phyloP scores from a whole-genome alignment of 1,140 invertebrate genomes.

The Zophobas atratus region DNA sequence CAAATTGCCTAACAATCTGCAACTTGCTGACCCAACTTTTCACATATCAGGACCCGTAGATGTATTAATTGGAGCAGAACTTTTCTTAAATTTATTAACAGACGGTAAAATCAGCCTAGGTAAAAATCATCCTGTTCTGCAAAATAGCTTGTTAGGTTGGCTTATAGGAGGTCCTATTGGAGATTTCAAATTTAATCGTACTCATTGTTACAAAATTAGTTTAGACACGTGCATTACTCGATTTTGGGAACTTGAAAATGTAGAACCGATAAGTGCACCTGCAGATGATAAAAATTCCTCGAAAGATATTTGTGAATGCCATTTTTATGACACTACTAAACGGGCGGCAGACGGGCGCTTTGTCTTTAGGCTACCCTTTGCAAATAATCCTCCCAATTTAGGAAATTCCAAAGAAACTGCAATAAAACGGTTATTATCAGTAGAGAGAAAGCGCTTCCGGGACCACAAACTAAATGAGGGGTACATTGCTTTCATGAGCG shows the following conservation, averaged over 20 bases:
- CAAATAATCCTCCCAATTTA: background rate
- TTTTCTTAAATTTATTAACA: too few species aligned
- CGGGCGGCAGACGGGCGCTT: background rate
- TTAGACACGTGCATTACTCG: background rate
- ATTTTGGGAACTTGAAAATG: slow-evolving; percentile 1
- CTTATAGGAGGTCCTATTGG: too few species aligned
- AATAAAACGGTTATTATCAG: background rate
- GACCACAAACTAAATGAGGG: slow-evolving; percentile 1
- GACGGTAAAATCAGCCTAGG: too few species aligned
- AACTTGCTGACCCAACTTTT: too few species aligned
- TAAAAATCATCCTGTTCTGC: too few species aligned
- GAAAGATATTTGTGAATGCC: background rate
- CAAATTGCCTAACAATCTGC: too few species aligned
- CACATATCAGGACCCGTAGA: too few species aligned
- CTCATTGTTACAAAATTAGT: background rate
- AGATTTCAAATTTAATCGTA: too few species aligned
- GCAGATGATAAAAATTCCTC: background rate
- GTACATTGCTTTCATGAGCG: background rate
- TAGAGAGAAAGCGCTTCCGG: background rate
- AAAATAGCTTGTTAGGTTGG: too few species aligned
- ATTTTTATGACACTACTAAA: background rate
- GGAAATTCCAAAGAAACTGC: background rate
- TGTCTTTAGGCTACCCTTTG: background rate
- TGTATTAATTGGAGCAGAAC: too few species aligned
- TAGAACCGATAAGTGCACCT: background rate